A percentile compares a stretch with the other conserved stretches of the same genome.
Conservation (phyloP, 2,888 invertebrate genomes). For the Ganaspis brasiliensis region DNA sequence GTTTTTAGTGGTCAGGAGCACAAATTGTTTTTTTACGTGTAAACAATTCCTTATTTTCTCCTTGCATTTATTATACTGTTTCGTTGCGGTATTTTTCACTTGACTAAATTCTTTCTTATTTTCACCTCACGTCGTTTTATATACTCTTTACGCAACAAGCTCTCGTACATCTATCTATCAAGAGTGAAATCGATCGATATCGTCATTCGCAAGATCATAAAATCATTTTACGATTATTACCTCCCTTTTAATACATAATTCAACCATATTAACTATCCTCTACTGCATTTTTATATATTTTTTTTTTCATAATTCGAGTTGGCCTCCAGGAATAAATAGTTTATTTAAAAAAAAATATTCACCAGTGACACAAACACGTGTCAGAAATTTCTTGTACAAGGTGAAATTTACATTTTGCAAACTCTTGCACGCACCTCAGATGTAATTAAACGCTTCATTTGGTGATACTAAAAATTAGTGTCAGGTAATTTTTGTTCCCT, state of each 20-base stretch:
- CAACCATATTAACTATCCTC: background rate
- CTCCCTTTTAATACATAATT: slow-evolving; percentile 3
- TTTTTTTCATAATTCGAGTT: background rate
- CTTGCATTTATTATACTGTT: too few relatives aligned
- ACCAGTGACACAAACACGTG: background rate
- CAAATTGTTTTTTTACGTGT: too few relatives aligned
- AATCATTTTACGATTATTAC: background rate
- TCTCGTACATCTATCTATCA: slow-evolving; percentile 8
- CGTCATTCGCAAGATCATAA: slow-evolving; percentile 1
- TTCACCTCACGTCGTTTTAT: background rate
- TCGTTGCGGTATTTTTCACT: too few relatives aligned
- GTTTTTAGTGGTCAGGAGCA: too few relatives aligned
- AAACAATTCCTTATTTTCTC: too few relatives aligned
- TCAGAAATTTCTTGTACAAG: background rate
- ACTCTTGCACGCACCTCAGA: slow-evolving; percentile 12
- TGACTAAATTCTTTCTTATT: too few relatives aligned
- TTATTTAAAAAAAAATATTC: background rate
- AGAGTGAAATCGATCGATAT: slow-evolving; percentile 20
- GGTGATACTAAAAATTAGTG: background rate
- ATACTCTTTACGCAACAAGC: slow-evolving; percentile 13
- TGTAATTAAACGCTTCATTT: slow-evolving; percentile 25
- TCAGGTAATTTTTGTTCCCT: background rate
- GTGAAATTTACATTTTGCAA: slow-evolving; percentile 5
- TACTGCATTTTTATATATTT: background rate
- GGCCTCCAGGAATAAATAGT: background rate